A percentile compares a stretch with the other conserved stretches of the same genome.
Conservation (phyloP, 2,888 invertebrate species). For the Bibio marci region DNA sequence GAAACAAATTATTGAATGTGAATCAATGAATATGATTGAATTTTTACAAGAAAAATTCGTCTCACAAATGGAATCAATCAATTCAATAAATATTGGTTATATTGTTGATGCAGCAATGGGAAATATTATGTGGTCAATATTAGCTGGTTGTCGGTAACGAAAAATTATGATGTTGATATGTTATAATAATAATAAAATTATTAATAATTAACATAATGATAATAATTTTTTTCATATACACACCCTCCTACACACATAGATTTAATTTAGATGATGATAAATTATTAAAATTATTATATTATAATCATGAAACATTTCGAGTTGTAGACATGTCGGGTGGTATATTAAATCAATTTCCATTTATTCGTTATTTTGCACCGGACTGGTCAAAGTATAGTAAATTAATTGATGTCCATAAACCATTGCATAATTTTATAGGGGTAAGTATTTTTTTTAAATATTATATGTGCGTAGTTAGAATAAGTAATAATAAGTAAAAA, state of each 20-base stretch:
- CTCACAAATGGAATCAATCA: conserved; percentile 21
- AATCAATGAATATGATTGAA: conserved; percentile 35
- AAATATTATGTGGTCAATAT: conserved; percentile 51
- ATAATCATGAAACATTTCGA: conserved; percentile 44
- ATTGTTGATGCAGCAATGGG: conserved; percentile 43
- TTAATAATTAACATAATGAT: no score
- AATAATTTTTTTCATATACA: no score
- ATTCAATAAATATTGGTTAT: conserved; percentile 23
- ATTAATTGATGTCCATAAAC: conserved; percentile 32
- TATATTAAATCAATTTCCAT: conserved; percentile 48
- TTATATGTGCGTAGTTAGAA: neutral
- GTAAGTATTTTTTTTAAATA: conserved; percentile 20
- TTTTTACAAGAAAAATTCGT: conserved; percentile 21
- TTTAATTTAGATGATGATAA: conserved; percentile 41
- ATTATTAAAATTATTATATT: conserved; percentile 35
- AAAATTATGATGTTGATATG: no score
- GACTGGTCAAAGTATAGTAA: conserved; percentile 41
- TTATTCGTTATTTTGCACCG: conserved; percentile 45
- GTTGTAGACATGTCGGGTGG: conserved; percentile 49
- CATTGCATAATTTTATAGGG: conserved; percentile 37
- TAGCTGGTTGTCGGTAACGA: conserved; percentile 45
- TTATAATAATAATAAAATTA: no score
- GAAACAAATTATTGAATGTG: conserved; percentile 40
- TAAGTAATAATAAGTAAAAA: neutral
- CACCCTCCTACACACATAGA: conserved; percentile 21